Conservation (phyloP, 2,113 vertebrate species). For the Calcarius ornatus region DNA sequence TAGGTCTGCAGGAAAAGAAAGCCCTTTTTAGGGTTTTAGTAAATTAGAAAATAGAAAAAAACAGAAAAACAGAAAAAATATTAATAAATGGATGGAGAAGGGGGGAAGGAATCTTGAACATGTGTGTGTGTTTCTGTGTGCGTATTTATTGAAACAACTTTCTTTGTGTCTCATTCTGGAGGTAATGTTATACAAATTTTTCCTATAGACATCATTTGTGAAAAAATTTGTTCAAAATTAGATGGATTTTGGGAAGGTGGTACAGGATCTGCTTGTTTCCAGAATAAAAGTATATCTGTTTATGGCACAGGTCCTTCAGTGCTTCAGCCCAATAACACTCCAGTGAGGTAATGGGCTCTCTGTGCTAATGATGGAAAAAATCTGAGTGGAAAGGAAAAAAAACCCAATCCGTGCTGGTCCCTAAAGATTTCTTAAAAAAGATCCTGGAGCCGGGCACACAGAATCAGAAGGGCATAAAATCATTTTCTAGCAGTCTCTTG, state of each 20-base stretch:
- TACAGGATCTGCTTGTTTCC: background rate
- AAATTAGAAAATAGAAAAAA: background rate
- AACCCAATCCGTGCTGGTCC: accelerated
- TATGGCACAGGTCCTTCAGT: background rate
- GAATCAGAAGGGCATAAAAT: background rate
- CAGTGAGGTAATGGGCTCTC: background rate
- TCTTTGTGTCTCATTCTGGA: background rate
- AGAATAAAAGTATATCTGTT: background rate
- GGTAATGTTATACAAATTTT: background rate
- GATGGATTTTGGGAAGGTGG: background rate
- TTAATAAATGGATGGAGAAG: accelerated
- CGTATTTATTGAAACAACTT: background rate
- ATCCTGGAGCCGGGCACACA: accelerated
- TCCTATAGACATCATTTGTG: background rate
- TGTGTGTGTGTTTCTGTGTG: accelerated
- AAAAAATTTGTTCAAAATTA: background rate
- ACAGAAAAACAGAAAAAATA: background rate
- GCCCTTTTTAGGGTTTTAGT: background rate
- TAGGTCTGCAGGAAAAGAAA: background rate
- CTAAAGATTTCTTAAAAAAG: background rate
- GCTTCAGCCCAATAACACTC: background rate
- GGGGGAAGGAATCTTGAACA: background rate
- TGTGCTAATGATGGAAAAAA: background rate
- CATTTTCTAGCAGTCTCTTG: background rate
- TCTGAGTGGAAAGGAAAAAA: accelerated